Conservation (phyloP, 2,113 vertebrate species). For the Dasyurus viverrinus region DNA sequence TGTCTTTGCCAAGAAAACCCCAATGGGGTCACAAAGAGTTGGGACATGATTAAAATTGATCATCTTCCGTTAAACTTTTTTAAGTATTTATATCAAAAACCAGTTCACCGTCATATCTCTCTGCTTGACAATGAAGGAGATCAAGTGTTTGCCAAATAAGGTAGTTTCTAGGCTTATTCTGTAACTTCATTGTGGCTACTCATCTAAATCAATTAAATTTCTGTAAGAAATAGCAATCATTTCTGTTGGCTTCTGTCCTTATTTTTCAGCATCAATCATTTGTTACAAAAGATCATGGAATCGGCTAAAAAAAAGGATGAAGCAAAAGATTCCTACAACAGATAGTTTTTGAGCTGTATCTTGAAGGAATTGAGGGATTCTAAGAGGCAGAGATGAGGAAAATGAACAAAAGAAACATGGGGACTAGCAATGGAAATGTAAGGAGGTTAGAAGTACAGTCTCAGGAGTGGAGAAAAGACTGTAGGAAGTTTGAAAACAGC, state of each 20-base stretch:
- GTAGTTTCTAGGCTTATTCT: neutral
- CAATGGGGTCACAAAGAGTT: too few relatives aligned
- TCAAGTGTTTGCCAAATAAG: neutral
- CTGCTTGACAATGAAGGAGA: neutral
- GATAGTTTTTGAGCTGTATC: neutral
- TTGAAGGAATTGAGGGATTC: neutral
- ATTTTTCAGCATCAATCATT: neutral
- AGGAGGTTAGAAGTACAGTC: neutral
- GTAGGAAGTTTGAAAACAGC: neutral
- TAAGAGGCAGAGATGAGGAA: too few relatives aligned
- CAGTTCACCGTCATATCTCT: neutral
- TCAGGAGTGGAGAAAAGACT: neutral
- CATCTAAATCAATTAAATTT: neutral
- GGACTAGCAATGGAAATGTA: neutral
- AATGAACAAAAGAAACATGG: neutral
- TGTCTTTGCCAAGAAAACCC: too few relatives aligned
- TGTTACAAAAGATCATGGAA: neutral
- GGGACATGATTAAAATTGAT: neutral
- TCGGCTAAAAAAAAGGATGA: neutral
- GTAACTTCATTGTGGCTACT: neutral
- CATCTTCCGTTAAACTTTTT: neutral
- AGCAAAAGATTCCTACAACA: neutral
- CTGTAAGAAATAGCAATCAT: neutral
- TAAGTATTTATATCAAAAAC: neutral
- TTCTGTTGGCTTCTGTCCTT: neutral